Percentiles rank a stretch among this genome's conserved stretches.
These are phyloP conservation scores for Dipodomys stephensi DNA, from an alignment of 2,113 vertebrate species.

Conservation along the genomic window DNA sequence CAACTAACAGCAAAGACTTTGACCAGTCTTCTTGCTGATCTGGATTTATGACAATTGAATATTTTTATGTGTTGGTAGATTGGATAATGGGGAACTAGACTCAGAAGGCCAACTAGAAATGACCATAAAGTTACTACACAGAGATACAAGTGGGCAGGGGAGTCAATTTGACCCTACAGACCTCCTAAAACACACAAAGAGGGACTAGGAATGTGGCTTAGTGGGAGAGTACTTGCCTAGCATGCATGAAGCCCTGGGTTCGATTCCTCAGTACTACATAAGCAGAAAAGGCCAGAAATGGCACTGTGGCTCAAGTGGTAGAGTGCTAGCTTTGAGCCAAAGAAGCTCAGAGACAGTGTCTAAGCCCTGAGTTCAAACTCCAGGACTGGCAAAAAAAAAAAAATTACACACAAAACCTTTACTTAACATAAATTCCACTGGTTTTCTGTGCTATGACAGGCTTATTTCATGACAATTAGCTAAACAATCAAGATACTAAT, in stretches of 20 bases:
- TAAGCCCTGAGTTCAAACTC: no score
- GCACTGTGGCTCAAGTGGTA: no score
- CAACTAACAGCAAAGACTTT: neutral
- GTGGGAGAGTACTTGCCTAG: no score
- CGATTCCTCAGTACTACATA: no score
- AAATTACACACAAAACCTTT: neutral
- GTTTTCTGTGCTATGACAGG: slow-evolving; percentile 11
- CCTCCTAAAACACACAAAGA: slow-evolving; percentile 10
- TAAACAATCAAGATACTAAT: neutral
- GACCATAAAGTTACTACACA: neutral
- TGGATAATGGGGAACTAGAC: neutral
- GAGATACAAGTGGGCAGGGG: neutral
- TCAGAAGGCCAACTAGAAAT: neutral
- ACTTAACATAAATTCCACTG: neutral
- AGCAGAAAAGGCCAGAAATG: no score
- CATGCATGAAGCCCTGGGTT: no score
- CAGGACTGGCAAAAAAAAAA: no score
- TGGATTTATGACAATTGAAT: slow-evolving; percentile 9
- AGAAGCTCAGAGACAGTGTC: no score
- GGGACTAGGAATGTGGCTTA: neutral
- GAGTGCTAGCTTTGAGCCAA: no score
- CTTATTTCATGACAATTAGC: slow-evolving; percentile 14
- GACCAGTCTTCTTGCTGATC: neutral
- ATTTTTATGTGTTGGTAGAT: slow-evolving; percentile 14
- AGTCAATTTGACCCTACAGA: neutral